These are phyloP conservation scores for Dysdera silvatica DNA, from an alignment of 1,140 invertebrate species.

Conservation along the genomic window DNA sequence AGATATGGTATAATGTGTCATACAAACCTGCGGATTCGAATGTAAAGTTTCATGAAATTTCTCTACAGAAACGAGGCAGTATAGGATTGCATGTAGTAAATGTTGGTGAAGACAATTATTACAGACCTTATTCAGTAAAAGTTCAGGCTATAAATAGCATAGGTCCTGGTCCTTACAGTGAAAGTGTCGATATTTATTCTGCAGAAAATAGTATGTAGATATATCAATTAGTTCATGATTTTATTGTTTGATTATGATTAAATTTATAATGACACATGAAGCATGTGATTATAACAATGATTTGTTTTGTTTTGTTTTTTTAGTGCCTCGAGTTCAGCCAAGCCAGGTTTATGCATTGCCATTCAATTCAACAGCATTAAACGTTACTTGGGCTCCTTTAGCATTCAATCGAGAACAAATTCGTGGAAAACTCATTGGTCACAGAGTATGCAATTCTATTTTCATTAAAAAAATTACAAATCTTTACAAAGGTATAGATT, in stretches of 20 bases:
- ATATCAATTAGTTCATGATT: not conserved
- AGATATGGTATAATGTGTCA: slow-evolving; percentile 82
- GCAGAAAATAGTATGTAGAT: slow-evolving; percentile 65
- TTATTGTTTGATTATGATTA: not conserved
- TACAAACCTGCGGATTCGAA: slow-evolving; percentile 60
- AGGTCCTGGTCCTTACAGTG: slow-evolving; percentile 73
- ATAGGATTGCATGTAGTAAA: slow-evolving; percentile 56
- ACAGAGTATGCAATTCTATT: slow-evolving; percentile 55
- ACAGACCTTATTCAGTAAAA: slow-evolving; percentile 81
- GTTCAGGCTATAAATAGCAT: slow-evolving; percentile 69
- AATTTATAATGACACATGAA: not conserved
- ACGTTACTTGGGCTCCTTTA: slow-evolving; percentile 84
- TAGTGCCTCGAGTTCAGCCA: slow-evolving; percentile 82
- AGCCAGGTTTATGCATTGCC: slow-evolving; percentile 64
- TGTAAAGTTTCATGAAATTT: slow-evolving; percentile 58
- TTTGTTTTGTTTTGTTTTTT: slow-evolving; percentile 6
- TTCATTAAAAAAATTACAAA: no score
- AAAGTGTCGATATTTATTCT: slow-evolving; percentile 68
- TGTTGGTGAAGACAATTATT: slow-evolving; percentile 72
- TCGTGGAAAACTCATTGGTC: slow-evolving; percentile 81
- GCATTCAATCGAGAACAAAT: slow-evolving; percentile 73
- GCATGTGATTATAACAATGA: not conserved
- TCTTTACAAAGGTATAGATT: no score
- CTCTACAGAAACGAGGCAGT: slow-evolving; percentile 65
- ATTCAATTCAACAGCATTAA: slow-evolving; percentile 83